A percentile compares a stretch with the other conserved stretches of the same genome.
Conservation (phyloP, 2,113 vertebrate genomes). For the Cacatua alba region DNA sequence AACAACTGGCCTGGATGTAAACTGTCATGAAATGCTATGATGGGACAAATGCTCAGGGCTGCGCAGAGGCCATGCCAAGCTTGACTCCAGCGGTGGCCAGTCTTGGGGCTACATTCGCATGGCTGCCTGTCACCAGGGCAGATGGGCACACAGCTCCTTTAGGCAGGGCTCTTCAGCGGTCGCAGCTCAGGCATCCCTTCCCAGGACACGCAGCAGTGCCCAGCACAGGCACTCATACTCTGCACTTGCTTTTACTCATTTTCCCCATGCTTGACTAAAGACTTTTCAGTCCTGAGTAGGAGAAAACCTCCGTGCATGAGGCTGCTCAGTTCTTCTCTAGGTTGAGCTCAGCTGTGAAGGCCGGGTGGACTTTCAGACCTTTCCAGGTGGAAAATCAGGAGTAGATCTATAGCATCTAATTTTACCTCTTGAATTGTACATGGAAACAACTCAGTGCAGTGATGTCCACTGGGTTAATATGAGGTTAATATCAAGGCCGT, state of each 20-base stretch:
- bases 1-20: constrained; percentile 34
- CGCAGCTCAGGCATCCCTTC: not conserved
- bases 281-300: not conserved
- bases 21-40: not conserved
- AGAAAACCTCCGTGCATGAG: not conserved
- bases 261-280: not conserved
- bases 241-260: not conserved
- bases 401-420: not conserved
- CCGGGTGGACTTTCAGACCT: not conserved
- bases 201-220: not conserved
- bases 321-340: not conserved
- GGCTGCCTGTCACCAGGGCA: not conserved
- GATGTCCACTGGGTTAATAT: not conserved
- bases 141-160: not conserved
- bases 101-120: not conserved
- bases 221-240: not conserved
- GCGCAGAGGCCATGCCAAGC: not conserved
- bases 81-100: not conserved
- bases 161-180: not conserved
- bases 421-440: not conserved
- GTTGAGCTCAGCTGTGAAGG: not conserved
- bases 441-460: not conserved
- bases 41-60: not conserved
- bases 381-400: not conserved
- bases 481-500: not conserved